These are phyloP conservation scores for Charaxes varanes DNA, from an alignment of 1,140 invertebrate species.

Conservation along the genomic window DNA sequence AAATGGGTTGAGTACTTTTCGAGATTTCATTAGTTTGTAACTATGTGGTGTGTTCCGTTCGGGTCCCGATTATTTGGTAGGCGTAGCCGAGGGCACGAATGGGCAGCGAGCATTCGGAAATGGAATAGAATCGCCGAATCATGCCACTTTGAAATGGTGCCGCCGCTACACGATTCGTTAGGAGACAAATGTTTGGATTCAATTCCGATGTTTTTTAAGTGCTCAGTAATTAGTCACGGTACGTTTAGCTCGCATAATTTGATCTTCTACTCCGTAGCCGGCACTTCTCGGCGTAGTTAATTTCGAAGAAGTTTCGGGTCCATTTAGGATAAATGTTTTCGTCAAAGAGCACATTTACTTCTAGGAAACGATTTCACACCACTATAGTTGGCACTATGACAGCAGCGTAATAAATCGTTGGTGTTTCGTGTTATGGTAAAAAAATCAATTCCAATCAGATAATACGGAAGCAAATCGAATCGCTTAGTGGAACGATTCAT, in stretches of 20 bases:
- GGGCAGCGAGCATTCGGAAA: conserved; percentile 68
- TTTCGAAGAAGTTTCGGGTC: conserved; percentile 35
- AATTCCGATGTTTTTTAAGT: conserved; percentile 61
- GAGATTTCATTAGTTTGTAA: conserved; percentile 70
- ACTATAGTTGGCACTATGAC: conserved; percentile 22
- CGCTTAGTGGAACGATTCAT: conserved; percentile 48
- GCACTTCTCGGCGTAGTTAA: conserved; percentile 45
- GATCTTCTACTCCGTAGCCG: conserved; percentile 42
- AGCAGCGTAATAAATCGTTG: conserved; percentile 23
- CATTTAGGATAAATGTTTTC: conserved; percentile 4
- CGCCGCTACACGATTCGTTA: conserved; percentile 70
- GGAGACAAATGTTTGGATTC: conserved; percentile 71
- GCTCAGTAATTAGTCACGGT: conserved; percentile 55
- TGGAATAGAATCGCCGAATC: conserved; percentile 66
- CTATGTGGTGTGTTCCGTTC: conserved; percentile 63
- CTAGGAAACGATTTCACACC: conserved; percentile 14
- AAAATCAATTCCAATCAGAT: conserved; percentile 35
- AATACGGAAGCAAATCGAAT: conserved; percentile 48
- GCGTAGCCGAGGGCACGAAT: conserved; percentile 68
- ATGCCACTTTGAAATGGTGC: conserved; percentile 60
- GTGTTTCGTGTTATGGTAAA: conserved; percentile 21
- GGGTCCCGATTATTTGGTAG: conserved; percentile 69
- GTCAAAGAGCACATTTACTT: conserved; percentile 3
- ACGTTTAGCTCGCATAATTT: conserved; percentile 47
- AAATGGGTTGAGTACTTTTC: conserved; percentile 72